Evolutionary conservation across 2,113 vertebrate genomes (phyloP).

Genomic region (Leptobrachium ailaonicum): DNA sequence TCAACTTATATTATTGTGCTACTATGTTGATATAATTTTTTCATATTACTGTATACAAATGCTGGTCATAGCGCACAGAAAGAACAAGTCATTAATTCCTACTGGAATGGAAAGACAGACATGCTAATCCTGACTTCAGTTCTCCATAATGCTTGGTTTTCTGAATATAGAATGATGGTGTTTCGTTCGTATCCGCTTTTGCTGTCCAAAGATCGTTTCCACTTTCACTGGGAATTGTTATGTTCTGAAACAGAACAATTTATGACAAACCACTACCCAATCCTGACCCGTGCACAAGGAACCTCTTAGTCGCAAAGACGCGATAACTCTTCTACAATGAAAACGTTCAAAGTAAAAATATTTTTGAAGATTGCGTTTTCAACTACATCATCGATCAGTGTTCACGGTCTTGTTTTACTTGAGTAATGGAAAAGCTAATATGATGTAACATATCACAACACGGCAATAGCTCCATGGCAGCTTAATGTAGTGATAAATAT

Average conservation of each 20-base stretch:
- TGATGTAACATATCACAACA: constrained; percentile 17
- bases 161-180: too few relatives aligned
- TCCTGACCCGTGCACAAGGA: constrained; percentile 8
- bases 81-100: too few relatives aligned
- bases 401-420: not conserved
- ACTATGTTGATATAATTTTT: too few relatives aligned
- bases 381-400: constrained; percentile 19
- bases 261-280: constrained; percentile 9
- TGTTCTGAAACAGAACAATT: constrained; percentile 4
- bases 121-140: too few relatives aligned
- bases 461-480: constrained; percentile 3
- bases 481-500: constrained; percentile 5
- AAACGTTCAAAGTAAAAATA: constrained; percentile 17
- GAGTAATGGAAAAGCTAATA: not conserved
- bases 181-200: too few relatives aligned
- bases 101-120: too few relatives aligned
- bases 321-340: constrained; percentile 15
- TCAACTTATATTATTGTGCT: too few relatives aligned
- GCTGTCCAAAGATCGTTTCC: constrained; percentile 14
- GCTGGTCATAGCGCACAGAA: too few relatives aligned
- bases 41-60: too few relatives aligned
- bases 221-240: constrained; percentile 24
- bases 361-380: constrained; percentile 6
- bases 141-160: too few relatives aligned
- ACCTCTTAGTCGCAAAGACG: not conserved